Evolutionary conservation across 2,113 vertebrate genomes (phyloP).

Genomic region (Melanerpes aurifrons): DNA sequence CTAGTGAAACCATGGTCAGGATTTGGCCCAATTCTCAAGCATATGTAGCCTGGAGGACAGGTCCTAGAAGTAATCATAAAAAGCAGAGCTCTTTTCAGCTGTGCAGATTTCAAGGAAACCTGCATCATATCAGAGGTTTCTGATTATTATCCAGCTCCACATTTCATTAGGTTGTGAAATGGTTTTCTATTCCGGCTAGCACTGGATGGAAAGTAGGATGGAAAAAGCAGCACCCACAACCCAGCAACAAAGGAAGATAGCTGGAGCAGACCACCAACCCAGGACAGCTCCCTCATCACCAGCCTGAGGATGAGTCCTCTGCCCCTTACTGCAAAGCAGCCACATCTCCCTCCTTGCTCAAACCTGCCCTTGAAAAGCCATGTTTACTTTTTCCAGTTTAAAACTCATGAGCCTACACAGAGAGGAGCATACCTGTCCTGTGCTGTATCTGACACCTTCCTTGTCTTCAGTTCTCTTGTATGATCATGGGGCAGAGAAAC

Average conservation of each 20-base stretch:
- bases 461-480: neutral
- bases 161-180: neutral
- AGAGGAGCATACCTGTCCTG: neutral
- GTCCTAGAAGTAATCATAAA: constrained; percentile 68
- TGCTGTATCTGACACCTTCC: neutral
- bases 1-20: constrained; percentile 94
- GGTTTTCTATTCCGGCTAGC: neutral
- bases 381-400: neutral
- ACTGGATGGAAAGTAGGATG: neutral
- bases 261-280: neutral
- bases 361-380: neutral
- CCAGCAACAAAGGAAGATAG: neutral
- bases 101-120: neutral
- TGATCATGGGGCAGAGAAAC: neutral
- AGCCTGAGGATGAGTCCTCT: too few relatives aligned
- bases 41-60: constrained; percentile 84
- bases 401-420: neutral
- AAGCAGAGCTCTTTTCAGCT: neutral
- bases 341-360: neutral
- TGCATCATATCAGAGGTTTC: neutral
- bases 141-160: neutral
- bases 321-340: neutral
- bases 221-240: neutral
- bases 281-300: neutral
- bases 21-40: constrained; percentile 83